phyloP scores from a whole-genome alignment of 1,140 invertebrate species.

The Heliconius hermathena region DNA sequence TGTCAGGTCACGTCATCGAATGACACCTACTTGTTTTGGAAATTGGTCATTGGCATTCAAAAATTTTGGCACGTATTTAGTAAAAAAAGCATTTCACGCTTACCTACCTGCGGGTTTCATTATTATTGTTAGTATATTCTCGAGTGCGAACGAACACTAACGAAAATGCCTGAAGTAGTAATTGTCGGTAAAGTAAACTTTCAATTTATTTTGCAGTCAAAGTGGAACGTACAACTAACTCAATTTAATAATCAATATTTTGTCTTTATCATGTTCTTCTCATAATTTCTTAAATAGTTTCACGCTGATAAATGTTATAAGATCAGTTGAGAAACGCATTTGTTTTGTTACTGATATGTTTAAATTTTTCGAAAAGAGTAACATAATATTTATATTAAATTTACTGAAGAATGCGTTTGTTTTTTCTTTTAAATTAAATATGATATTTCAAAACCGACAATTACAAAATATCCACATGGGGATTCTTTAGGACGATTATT shows the following conservation, averaged over 20 bases:
- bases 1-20: constrained; percentile 24
- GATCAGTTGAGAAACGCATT: neutral
- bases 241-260: neutral
- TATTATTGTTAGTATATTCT: constrained; percentile 53
- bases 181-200: constrained; percentile 63
- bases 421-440: too few species aligned
- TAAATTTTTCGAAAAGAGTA: too few species aligned
- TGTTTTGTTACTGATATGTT: neutral
- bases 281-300: neutral
- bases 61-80: constrained; percentile 62
- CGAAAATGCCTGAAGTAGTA: constrained; percentile 62
- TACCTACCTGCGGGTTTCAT: constrained; percentile 33
- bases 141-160: constrained; percentile 59
- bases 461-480: too few species aligned
- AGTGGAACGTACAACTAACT: neutral
- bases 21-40: constrained; percentile 45
- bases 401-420: too few species aligned
- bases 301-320: neutral
- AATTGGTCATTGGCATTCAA: constrained; percentile 60
- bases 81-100: constrained; percentile 2
- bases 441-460: neutral
- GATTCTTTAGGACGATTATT: too few species aligned
- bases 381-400: neutral
- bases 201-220: constrained; percentile 9
- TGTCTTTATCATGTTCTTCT: neutral